Evolutionary conservation across 2,113 vertebrate genomes (phyloP).

Genomic region (Micromys minutus): DNA sequence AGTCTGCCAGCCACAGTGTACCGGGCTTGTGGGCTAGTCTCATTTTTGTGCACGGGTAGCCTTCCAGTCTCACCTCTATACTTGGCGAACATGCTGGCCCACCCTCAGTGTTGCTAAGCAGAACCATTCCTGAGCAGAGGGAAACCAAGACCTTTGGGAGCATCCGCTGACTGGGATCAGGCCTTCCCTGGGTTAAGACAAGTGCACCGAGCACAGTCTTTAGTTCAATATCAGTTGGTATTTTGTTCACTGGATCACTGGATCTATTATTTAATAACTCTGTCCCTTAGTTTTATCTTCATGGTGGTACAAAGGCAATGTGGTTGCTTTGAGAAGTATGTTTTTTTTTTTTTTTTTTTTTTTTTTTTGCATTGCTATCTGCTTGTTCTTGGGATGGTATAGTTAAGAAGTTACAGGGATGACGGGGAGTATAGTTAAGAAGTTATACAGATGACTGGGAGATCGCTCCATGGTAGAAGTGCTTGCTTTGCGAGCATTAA

Average conservation of each 20-base stretch:
- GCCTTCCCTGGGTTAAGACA: neutral
- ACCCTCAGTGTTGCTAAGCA: neutral
- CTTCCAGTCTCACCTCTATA: neutral
- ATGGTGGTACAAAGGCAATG: neutral
- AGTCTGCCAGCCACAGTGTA: neutral
- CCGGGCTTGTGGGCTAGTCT: neutral
- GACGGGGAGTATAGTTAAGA: neutral
- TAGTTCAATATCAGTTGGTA: neutral
- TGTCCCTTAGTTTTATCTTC: neutral
- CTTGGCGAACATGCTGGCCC: neutral
- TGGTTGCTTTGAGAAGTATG: fast-evolving
- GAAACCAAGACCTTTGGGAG: neutral
- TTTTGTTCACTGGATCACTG: too few species aligned
- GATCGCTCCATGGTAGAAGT: neutral
- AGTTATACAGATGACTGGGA: neutral
- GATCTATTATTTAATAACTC: neutral
- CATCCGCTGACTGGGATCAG: neutral
- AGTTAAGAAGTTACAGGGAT: neutral
- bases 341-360: too few species aligned
- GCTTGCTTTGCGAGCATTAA: neutral
- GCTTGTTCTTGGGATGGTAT: fast-evolving
- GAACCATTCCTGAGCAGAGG: neutral
- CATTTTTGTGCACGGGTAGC: neutral
- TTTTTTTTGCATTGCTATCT: fast-evolving
- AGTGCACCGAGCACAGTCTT: neutral